phyloP scores from a whole-genome alignment of 35 echinoderm and acorn worm species.

The Diadema setosum region DNA sequence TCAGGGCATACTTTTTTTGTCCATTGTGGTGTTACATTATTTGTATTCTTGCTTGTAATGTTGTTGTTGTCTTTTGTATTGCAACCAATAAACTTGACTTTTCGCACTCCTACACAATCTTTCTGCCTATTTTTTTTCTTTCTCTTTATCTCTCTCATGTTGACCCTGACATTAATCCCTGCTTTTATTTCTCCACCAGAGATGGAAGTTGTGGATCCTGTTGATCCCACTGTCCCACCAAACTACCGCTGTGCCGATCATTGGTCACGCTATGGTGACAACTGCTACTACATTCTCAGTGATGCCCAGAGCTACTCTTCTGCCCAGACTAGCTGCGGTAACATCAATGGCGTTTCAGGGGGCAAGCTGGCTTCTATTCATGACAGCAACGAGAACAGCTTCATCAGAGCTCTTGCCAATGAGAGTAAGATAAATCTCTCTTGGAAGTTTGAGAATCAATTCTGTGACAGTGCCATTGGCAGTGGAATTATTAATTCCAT shows the following conservation, averaged over 20 bases:
- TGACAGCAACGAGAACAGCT: conserved; percentile 60
- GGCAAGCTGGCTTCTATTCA: conserved; percentile 76
- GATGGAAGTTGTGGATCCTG: neutral
- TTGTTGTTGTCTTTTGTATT: no score
- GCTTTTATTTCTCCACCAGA: neutral
- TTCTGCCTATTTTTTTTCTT: no score
- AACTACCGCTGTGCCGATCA: conserved; percentile 49
- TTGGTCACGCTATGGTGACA: conserved; percentile 50
- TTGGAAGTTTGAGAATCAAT: no score
- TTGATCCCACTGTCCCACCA: conserved; percentile 52
- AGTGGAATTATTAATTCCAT: no score
- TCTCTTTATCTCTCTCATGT: no score
- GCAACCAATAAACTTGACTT: no score
- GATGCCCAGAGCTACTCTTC: conserved; percentile 33
- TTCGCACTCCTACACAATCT: no score
- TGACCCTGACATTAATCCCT: no score
- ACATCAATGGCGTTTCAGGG: conserved; percentile 16
- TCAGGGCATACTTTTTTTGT: no score
- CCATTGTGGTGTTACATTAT: no score
- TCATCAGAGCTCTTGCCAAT: neutral
- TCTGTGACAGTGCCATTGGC: no score
- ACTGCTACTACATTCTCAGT: conserved; percentile 55
- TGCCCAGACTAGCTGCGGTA: neutral
- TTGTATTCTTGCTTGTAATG: no score
- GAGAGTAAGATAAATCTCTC: neutral